phyloP scores from a whole-genome alignment of 2,888 invertebrate genomes.

The Cactoblastis cactorum region DNA sequence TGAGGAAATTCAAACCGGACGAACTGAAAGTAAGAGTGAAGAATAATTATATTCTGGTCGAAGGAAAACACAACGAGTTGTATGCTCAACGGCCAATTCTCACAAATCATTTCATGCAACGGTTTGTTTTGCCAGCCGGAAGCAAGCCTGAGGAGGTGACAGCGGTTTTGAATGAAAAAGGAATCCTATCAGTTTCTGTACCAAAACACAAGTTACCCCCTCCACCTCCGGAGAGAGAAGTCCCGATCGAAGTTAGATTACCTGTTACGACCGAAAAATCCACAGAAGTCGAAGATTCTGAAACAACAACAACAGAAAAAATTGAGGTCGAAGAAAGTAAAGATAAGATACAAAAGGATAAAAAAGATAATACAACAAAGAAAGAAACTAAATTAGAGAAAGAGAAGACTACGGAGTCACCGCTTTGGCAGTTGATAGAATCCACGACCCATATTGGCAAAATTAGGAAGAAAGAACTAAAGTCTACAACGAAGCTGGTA shows the following conservation, averaged over 20 bases:
- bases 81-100: constrained; percentile 48
- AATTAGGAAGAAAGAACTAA: constrained; percentile 70
- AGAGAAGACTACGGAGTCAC: constrained; percentile 28
- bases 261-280: constrained; percentile 20
- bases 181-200: constrained; percentile 52
- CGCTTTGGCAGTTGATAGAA: constrained; percentile 50
- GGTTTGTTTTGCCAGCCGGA: constrained; percentile 59
- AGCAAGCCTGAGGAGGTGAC: constrained; percentile 62
- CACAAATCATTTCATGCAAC: constrained; percentile 66
- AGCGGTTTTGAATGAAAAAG: constrained; percentile 57
- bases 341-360: constrained; percentile 27
- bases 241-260: constrained; percentile 56
- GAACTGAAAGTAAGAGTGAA: constrained; percentile 65
- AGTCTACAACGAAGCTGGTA: constrained; percentile 50
- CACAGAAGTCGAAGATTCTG: background rate
- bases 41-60: constrained; percentile 59
- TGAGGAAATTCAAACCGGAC: constrained; percentile 60
- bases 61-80: constrained; percentile 55
- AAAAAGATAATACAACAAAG: constrained; percentile 24
- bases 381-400: constrained; percentile 21
- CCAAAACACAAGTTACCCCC: constrained; percentile 66
- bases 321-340: constrained; percentile 26
- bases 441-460: constrained; percentile 66
- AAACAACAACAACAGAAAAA: background rate
- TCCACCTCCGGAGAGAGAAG: constrained; percentile 58